phyloP scores from a whole-genome alignment of 1,140 invertebrate species.

The Arctopsyche grandis region DNA sequence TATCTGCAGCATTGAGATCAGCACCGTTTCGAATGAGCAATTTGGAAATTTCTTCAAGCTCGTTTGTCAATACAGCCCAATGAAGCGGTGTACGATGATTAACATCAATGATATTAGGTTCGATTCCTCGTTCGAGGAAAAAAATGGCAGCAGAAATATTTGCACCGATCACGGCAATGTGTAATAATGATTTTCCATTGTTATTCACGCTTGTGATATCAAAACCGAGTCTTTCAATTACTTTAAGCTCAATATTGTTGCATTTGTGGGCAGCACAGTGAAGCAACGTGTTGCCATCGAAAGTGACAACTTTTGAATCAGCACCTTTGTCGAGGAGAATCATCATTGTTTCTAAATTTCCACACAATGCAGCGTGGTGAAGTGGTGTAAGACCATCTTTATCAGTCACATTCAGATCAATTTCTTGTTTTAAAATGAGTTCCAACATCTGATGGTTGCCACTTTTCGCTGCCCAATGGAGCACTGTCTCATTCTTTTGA shows the following conservation, averaged over 20 bases:
- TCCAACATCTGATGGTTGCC: background rate
- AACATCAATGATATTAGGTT: too few relatives aligned
- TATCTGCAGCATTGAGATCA: background rate
- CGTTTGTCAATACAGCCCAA: too few relatives aligned
- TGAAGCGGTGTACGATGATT: too few relatives aligned
- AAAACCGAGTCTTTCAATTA: background rate
- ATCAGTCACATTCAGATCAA: background rate
- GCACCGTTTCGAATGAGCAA: background rate
- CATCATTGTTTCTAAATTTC: background rate
- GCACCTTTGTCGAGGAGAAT: background rate
- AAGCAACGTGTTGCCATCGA: background rate
- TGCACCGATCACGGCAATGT: background rate
- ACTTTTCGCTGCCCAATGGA: background rate
- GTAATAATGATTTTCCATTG: background rate
- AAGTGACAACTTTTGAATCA: background rate
- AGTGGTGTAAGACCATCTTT: background rate
- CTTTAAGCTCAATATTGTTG: background rate
- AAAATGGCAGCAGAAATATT: background rate
- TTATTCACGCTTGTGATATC: background rate
- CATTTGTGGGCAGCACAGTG: background rate
- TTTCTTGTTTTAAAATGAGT: background rate
- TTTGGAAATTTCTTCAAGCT: too few relatives aligned
- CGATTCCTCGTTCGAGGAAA: background rate
- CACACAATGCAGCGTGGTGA: background rate
- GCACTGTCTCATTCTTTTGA: background rate